Percentiles rank a stretch among this genome's conserved stretches.
These are phyloP conservation scores for Apotomis turbidana DNA, from an alignment of 2,888 invertebrate species.

Conservation along the genomic window DNA sequence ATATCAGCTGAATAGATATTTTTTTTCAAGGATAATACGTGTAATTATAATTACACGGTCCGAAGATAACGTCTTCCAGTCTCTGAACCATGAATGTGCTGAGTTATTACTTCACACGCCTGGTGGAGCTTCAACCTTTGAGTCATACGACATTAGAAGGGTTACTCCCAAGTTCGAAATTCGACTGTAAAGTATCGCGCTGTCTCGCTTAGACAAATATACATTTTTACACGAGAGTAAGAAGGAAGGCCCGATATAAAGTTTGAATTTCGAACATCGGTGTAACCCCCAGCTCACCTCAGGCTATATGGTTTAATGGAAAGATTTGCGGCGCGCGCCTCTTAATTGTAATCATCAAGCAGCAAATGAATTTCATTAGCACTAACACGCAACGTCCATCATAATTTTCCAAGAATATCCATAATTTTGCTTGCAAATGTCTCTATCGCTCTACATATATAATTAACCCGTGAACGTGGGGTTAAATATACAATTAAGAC, in stretches of 20 bases:
- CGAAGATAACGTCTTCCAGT: slow-evolving; percentile 14
- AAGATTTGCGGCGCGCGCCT: slow-evolving; percentile 51
- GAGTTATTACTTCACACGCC: slow-evolving; percentile 28
- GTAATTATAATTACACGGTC: neutral
- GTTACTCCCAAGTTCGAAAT: too few species aligned
- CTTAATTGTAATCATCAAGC: slow-evolving; percentile 59
- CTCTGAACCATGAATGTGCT: slow-evolving; percentile 1
- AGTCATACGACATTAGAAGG: slow-evolving; percentile 28
- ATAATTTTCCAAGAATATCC: slow-evolving; percentile 35
- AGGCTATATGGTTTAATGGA: slow-evolving; percentile 49
- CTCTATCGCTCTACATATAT: slow-evolving; percentile 32
- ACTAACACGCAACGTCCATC: slow-evolving; percentile 53
- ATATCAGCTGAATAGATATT: neutral
- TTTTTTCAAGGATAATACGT: neutral
- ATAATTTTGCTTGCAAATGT: slow-evolving; percentile 26
- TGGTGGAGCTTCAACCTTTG: slow-evolving; percentile 29
- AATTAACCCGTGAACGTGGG: slow-evolving; percentile 39
- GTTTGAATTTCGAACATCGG: too few species aligned
- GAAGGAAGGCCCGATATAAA: too few species aligned
- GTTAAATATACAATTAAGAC: slow-evolving; percentile 32
- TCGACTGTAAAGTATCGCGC: too few species aligned
- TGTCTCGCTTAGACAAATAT: too few species aligned
- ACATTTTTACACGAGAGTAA: too few species aligned
- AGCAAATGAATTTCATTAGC: slow-evolving; percentile 56
- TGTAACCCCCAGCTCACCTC: slow-evolving; percentile 42